These are phyloP conservation scores for Orchesellides sinensis DNA, from an alignment of 2,888 invertebrate species.

Conservation along the genomic window DNA sequence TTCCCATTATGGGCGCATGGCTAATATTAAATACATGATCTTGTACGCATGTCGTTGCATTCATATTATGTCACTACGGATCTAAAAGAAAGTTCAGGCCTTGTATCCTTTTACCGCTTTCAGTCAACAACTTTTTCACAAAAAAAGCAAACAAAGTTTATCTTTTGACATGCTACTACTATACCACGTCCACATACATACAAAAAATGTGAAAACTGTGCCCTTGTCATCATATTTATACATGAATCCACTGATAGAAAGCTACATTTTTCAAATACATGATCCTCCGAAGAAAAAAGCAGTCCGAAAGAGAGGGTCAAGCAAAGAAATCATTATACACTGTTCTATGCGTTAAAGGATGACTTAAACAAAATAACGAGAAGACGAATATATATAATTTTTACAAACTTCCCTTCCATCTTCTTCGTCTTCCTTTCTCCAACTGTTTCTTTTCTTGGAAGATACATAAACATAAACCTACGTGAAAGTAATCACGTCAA, in stretches of 20 bases:
- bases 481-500: conserved; percentile 59
- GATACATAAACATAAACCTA: too few relatives aligned
- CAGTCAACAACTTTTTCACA: conserved; percentile 51
- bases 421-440: conserved; percentile 34
- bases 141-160: conserved; percentile 37
- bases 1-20: too few relatives aligned
- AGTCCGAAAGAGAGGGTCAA: conserved; percentile 13
- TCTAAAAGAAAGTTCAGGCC: conserved; percentile 22
- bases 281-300: not conserved
- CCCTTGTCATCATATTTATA: not conserved
- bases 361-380: conserved; percentile 17
- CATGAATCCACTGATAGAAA: not conserved
- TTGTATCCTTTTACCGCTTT: conserved; percentile 25
- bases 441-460: not conserved
- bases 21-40: too few relatives aligned
- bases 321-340: too few relatives aligned
- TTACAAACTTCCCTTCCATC: too few relatives aligned
- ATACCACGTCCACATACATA: too few relatives aligned
- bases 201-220: conserved; percentile 28
- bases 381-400: too few relatives aligned
- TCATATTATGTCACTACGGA: too few relatives aligned
- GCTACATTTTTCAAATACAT: conserved; percentile 19
- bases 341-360: not conserved
- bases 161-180: too few relatives aligned
- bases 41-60: too few relatives aligned